phyloP scores from a whole-genome alignment of 2,888 invertebrate species.

The Paralinhomoeus sp. region DNA sequence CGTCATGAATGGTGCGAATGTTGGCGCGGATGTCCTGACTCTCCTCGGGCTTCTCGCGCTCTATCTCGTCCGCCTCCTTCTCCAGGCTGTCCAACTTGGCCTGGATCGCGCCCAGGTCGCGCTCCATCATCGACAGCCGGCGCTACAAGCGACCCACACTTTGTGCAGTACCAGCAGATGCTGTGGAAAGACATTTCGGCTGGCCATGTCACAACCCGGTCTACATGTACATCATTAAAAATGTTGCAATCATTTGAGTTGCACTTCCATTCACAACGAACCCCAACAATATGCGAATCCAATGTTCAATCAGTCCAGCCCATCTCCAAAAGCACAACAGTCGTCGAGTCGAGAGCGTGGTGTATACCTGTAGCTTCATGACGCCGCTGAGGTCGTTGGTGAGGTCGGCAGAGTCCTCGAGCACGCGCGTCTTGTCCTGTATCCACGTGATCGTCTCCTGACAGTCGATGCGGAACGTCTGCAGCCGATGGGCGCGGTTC shows the following conservation, averaged over 20 bases:
- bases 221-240: too few species aligned
- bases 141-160: constrained; percentile 47
- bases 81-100: constrained; percentile 70
- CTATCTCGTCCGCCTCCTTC: constrained; percentile 70
- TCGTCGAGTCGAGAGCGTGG: not conserved
- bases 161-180: too few species aligned
- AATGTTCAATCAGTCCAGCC: too few species aligned
- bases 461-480: too few species aligned
- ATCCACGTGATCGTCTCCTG: constrained; percentile 32
- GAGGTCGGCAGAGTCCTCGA: constrained; percentile 88
- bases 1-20: too few species aligned
- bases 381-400: constrained; percentile 86
- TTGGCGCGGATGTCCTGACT: too few species aligned
- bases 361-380: constrained; percentile 53
- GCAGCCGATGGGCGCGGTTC: too few species aligned
- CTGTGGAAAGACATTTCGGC: too few species aligned
- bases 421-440: constrained; percentile 89
- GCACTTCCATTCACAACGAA: too few species aligned
- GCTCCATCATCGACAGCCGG: constrained; percentile 87
- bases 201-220: too few species aligned
- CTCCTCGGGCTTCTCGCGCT: constrained; percentile 66
- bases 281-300: too few species aligned
- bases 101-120: constrained; percentile 92
- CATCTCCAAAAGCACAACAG: not conserved
- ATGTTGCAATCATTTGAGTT: too few species aligned